Percentiles rank a stretch among this genome's conserved stretches.
phyloP scores from a whole-genome alignment of 1,140 invertebrate species.

The Polyergus mexicanus region DNA sequence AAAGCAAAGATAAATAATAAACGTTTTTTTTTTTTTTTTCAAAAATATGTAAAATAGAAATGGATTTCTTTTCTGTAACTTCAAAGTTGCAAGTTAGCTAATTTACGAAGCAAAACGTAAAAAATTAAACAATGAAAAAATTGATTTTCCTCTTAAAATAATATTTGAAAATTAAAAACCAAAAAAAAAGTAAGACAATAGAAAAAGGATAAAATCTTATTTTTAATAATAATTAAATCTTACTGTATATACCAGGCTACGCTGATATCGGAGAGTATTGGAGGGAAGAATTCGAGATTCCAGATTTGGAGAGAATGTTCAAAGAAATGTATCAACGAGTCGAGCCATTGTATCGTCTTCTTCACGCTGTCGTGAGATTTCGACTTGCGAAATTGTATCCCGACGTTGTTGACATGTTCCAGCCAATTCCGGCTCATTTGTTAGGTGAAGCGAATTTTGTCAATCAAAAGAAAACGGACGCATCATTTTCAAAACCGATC shows the following conservation, averaged over 20 bases:
- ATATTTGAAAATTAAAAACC: not conserved
- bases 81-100: no score
- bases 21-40: no score
- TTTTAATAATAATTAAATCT: slow-evolving; percentile 4
- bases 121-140: not conserved
- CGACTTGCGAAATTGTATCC: slow-evolving; percentile 83
- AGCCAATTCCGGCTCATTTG: slow-evolving; percentile 33
- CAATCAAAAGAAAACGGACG: not conserved
- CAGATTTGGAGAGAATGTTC: slow-evolving; percentile 86
- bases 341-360: slow-evolving; percentile 89
- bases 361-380: slow-evolving; percentile 90
- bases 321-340: slow-evolving; percentile 88
- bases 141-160: not conserved
- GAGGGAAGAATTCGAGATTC: slow-evolving; percentile 41
- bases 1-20: no score
- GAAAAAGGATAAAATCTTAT: not conserved
- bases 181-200: not conserved
- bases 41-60: no score
- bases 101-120: no score
- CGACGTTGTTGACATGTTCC: not conserved
- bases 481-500: not conserved
- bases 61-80: no score
- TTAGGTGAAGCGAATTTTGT: slow-evolving; percentile 10
- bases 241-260: slow-evolving; percentile 13
- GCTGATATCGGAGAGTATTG: slow-evolving; percentile 35